phyloP scores from a whole-genome alignment of 2,113 vertebrate genomes.

The Mesembrinibis cayennensis region DNA sequence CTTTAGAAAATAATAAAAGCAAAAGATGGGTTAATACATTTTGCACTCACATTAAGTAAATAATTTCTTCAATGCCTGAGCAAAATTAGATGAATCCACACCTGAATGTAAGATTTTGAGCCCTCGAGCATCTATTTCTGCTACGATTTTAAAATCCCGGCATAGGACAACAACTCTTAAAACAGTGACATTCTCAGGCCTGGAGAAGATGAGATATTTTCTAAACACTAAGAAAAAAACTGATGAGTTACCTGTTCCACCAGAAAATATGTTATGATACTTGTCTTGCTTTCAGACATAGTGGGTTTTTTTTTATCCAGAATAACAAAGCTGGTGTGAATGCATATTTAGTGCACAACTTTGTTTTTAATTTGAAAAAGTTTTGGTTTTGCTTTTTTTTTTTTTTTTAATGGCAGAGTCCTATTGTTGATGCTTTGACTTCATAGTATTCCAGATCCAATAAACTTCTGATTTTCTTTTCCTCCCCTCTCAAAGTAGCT shows the following conservation, averaged over 20 bases:
- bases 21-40: not conserved
- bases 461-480: not conserved
- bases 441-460: not conserved
- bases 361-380: not conserved
- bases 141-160: not conserved
- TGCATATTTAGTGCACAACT: not conserved
- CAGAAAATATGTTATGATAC: not conserved
- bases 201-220: not conserved
- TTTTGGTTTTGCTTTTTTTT: not conserved
- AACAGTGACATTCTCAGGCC: not conserved
- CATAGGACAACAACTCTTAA: not conserved
- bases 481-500: not conserved
- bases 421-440: not conserved
- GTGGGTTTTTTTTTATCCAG: not conserved
- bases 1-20: not conserved
- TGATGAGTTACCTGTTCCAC: not conserved
- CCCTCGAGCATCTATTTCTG: not conserved
- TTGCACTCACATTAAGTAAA: not conserved
- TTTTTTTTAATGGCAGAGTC: not conserved
- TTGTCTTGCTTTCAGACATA: not conserved
- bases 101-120: not conserved
- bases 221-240: not conserved
- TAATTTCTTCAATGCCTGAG: not conserved
- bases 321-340: not conserved
- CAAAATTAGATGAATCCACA: not conserved